Evolutionary conservation across 2,113 vertebrate genomes (phyloP).

Genomic region (Dolichallabes microphthalmus): DNA sequence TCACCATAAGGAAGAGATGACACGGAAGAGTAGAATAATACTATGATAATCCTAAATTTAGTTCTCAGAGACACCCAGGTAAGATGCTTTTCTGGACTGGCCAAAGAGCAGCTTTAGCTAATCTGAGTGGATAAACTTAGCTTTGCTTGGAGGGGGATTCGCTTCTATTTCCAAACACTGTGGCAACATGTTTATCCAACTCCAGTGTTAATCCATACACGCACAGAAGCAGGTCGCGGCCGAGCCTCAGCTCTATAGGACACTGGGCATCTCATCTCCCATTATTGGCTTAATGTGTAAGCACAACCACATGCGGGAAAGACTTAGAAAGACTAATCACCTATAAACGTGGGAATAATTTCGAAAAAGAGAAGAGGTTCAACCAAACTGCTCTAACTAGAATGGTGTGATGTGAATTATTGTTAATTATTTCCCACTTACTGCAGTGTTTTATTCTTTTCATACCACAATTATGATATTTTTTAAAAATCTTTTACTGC

Average conservation of each 20-base stretch:
- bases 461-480: background rate
- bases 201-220: conserved; percentile 42
- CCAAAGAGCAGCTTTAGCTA: conserved; percentile 32
- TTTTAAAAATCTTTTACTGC: background rate
- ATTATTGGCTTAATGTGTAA: conserved; percentile 20
- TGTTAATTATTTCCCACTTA: background rate
- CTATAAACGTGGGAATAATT: background rate
- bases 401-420: background rate
- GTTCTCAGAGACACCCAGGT: background rate
- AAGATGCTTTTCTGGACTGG: background rate
- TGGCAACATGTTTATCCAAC: conserved; percentile 48
- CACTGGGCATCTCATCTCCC: conserved; percentile 9
- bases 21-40: background rate
- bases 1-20: background rate
- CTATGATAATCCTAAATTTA: background rate
- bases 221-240: conserved; percentile 7
- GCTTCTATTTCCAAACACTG: conserved; percentile 44
- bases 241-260: conserved; percentile 20
- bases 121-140: conserved; percentile 36
- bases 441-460: background rate
- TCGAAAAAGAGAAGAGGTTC: background rate
- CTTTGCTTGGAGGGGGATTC: conserved; percentile 19
- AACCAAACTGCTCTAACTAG: background rate
- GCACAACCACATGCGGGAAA: conserved; percentile 9
- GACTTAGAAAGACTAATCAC: conserved; percentile 17